A percentile compares a stretch with the other conserved stretches of the same genome.
Evolutionary conservation across 2,113 vertebrate genomes (phyloP).

Genomic region (Carlito syrichta): DNA sequence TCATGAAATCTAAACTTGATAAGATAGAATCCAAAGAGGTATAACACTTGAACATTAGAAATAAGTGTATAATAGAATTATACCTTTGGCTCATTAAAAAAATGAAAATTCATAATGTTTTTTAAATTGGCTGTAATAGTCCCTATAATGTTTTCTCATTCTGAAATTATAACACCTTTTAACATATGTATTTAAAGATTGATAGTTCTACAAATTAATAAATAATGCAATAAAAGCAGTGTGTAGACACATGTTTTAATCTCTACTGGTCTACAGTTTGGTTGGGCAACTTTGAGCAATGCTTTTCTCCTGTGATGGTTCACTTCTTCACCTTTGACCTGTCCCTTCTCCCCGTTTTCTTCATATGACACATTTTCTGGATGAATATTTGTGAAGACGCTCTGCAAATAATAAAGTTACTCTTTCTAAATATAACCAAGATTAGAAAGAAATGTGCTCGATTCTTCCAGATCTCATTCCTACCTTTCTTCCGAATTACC

Average conservation of each 20-base stretch:
- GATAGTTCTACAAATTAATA: neutral
- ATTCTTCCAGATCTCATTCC: neutral
- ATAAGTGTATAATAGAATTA: neutral
- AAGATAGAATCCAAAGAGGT: neutral
- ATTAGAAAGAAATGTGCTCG: neutral
- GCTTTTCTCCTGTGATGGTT: neutral
- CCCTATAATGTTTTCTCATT: neutral
- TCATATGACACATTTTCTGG: neutral
- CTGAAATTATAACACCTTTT: neutral
- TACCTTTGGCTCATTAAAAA: neutral
- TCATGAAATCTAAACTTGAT: neutral
- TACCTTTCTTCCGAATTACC: neutral
- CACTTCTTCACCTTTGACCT: neutral
- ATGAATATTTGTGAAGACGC: neutral
- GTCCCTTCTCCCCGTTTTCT: neutral
- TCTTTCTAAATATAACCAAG: neutral
- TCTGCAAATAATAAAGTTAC: neutral
- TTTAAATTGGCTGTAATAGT: neutral
- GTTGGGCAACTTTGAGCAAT: neutral
- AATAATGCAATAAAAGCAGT: neutral
- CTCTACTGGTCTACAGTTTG: neutral
- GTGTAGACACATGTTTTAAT: neutral
- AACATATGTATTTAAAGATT: neutral
- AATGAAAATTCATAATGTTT: neutral
- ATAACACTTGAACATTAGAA: neutral